These are phyloP conservation scores for Odontamblyopus lacepedii DNA, from an alignment of 2,797 vertebrate species.

Conservation along the genomic window DNA sequence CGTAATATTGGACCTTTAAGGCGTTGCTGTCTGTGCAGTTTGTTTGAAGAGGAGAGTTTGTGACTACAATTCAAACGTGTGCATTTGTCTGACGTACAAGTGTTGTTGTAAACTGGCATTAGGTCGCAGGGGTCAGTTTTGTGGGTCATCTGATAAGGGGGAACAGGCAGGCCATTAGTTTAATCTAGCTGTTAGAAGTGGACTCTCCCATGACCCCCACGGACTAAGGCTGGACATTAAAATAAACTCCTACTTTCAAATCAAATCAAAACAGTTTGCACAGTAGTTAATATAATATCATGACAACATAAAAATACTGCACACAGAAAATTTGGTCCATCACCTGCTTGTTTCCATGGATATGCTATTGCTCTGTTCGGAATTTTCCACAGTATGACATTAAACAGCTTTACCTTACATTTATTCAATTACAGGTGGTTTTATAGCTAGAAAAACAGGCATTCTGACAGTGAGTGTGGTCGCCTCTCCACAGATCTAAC, in stretches of 20 bases:
- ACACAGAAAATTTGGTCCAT: too few relatives aligned
- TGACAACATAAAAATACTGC: not conserved
- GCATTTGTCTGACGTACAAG: slow-evolving; percentile 41
- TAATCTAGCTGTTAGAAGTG: slow-evolving; percentile 50
- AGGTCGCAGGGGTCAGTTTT: slow-evolving; percentile 65
- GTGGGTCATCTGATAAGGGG: slow-evolving; percentile 73
- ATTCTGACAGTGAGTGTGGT: too few relatives aligned
- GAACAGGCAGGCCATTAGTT: slow-evolving; percentile 64
- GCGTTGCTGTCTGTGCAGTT: slow-evolving; percentile 30
- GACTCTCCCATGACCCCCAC: slow-evolving; percentile 28
- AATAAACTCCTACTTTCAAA: not conserved
- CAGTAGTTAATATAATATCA: not conserved
- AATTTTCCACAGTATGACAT: too few relatives aligned
- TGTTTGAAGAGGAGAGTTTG: slow-evolving; percentile 53
- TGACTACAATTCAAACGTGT: slow-evolving; percentile 45
- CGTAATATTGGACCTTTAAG: slow-evolving; percentile 12
- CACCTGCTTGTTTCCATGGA: too few relatives aligned
- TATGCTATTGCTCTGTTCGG: too few relatives aligned
- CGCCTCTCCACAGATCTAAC: too few relatives aligned
- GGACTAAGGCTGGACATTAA: slow-evolving; percentile 15
- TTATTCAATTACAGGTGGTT: too few relatives aligned
- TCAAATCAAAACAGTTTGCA: not conserved
- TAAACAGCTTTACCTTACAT: too few relatives aligned
- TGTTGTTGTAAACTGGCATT: slow-evolving; percentile 52
- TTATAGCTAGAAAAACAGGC: too few relatives aligned